Percentiles rank a stretch among this genome's conserved stretches.
Conservation (phyloP, 2,797 vertebrate genomes). For the Neopelma chrysocephalum region DNA sequence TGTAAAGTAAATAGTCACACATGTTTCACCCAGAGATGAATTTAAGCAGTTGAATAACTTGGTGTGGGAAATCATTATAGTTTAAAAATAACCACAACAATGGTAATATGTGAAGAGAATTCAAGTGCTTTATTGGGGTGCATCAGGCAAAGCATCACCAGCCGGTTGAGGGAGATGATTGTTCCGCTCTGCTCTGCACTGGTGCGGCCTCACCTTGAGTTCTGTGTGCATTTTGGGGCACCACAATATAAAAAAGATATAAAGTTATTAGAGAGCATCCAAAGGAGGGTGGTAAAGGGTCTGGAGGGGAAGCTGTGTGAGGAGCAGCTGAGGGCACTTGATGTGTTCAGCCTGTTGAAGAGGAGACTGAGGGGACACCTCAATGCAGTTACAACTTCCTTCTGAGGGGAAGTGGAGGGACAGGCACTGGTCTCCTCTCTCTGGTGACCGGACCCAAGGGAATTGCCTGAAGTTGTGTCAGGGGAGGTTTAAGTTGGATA, state of each 20-base stretch:
- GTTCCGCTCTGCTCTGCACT: rapidly evolving
- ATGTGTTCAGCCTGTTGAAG: neutral
- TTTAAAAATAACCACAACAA: neutral
- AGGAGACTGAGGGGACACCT: neutral
- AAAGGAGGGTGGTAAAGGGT: neutral
- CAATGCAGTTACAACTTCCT: neutral
- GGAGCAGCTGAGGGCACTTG: neutral
- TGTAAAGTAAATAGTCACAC: slow-evolving; percentile 5
- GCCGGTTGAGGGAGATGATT: rapidly evolving
- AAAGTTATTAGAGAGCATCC: rapidly evolving
- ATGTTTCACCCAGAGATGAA: neutral
- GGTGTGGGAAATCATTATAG: neutral
- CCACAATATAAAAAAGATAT: neutral
- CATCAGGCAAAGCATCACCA: rapidly evolving
- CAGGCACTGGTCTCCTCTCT: neutral
- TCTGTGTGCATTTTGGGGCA: neutral
- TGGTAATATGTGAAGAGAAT: neutral
- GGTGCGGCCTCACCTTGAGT: rapidly evolving
- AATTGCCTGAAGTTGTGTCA: neutral
- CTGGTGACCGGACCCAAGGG: neutral
- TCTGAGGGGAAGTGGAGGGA: neutral
- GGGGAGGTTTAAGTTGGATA: neutral
- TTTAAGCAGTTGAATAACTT: neutral
- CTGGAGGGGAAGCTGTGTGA: rapidly evolving
- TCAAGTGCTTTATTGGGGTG: neutral